Evolutionary conservation across 1,140 invertebrate genomes (phyloP).

Genomic region (Bombus consobrinus): DNA sequence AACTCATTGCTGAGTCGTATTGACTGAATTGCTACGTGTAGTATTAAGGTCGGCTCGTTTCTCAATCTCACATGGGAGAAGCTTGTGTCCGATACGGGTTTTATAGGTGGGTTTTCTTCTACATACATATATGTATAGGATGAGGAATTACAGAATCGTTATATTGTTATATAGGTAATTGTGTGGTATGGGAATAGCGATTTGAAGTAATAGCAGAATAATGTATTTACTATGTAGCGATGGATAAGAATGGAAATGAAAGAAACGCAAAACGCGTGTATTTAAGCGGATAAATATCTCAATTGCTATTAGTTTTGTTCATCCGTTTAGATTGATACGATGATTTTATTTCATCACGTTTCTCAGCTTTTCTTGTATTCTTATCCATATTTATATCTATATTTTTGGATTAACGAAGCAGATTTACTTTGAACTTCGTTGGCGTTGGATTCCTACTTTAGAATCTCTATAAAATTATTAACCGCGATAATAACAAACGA

Average conservation of each 20-base stretch:
- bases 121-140: background rate
- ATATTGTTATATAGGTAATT: background rate
- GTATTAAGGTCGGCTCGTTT: background rate
- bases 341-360: no score
- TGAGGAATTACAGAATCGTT: background rate
- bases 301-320: no score
- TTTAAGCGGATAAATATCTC: no score
- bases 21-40: background rate
- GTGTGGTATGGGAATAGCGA: background rate
- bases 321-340: no score
- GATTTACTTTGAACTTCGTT: no score
- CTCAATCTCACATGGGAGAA: background rate
- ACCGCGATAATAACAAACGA: no score
- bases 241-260: background rate
- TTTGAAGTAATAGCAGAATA: background rate
- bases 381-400: no score
- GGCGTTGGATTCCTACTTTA: no score
- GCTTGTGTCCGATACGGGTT: background rate
- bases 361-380: no score
- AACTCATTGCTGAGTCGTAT: slow-evolving; percentile 7
- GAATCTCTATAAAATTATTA: no score
- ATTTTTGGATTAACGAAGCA: no score
- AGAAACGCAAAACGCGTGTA: no score
- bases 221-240: background rate
- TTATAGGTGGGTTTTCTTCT: background rate